Evolutionary conservation across 2,797 vertebrate genomes (phyloP).

Genomic region (Phrynocephalus guinanensis): DNA sequence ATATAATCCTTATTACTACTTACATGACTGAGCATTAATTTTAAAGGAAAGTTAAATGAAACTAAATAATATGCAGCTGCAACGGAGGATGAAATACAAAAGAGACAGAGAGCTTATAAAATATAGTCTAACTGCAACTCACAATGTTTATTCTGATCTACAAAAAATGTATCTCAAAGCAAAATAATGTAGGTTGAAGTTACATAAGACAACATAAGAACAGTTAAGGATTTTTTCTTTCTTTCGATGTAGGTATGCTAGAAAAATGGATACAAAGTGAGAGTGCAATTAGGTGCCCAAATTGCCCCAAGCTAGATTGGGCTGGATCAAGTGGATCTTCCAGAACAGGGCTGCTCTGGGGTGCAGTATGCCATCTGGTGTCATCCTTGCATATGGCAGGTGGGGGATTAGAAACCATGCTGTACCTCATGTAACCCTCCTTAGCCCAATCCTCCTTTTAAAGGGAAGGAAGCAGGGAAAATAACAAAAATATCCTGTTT

Average conservation of each 20-base stretch:
- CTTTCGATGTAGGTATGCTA: background rate
- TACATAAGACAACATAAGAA: background rate
- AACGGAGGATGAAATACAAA: constrained; percentile 55
- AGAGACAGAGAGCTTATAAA: constrained; percentile 53
- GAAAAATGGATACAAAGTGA: background rate
- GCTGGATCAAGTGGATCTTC: too few species aligned
- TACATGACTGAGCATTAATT: constrained; percentile 44
- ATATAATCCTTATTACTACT: constrained; percentile 66
- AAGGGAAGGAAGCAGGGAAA: too few species aligned
- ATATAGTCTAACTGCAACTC: constrained; percentile 55
- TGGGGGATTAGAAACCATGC: too few species aligned
- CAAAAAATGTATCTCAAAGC: constrained; percentile 37
- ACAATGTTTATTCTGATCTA: background rate
- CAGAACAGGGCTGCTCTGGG: too few species aligned
- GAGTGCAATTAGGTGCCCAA: background rate
- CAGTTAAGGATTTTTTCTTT: background rate
- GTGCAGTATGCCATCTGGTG: too few species aligned
- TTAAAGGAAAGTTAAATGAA: constrained; percentile 55
- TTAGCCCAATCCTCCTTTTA: too few species aligned
- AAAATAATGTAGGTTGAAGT: constrained; percentile 25
- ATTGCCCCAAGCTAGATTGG: too few species aligned
- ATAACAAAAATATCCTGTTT: too few species aligned
- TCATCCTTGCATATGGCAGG: too few species aligned
- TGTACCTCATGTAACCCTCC: too few species aligned
- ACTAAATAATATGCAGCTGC: constrained; percentile 60